Evolutionary conservation across 2,888 invertebrate species (phyloP).

Genomic region (Pammene fasciana): DNA sequence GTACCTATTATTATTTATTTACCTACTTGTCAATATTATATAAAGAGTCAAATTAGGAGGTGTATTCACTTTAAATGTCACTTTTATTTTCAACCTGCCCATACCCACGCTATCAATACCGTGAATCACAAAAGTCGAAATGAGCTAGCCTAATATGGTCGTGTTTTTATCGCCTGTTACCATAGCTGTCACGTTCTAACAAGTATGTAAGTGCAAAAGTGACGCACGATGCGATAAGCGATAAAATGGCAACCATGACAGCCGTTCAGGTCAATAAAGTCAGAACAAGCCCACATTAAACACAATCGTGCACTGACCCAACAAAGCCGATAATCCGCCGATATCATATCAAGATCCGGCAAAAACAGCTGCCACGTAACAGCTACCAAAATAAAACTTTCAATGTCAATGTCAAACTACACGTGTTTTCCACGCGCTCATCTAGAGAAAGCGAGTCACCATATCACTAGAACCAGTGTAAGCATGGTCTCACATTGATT

Average conservation of each 20-base stretch:
- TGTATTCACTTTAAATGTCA: too few species aligned
- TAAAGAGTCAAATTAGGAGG: too few species aligned
- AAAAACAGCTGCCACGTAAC: conserved; percentile 24
- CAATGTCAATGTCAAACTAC: conserved; percentile 41
- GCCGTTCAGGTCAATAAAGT: conserved; percentile 8
- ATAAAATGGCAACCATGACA: too few species aligned
- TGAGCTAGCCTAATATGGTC: too few species aligned
- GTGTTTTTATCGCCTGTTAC: too few species aligned
- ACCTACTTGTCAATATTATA: too few species aligned
- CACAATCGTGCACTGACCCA: conserved; percentile 39
- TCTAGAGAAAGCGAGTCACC: neutral
- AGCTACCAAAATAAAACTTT: conserved; percentile 34
- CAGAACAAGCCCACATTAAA: neutral
- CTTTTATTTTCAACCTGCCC: too few species aligned
- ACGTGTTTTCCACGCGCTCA: neutral
- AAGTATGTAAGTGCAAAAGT: too few species aligned
- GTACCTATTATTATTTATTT: too few species aligned
- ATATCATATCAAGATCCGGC: conserved; percentile 35
- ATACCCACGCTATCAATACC: neutral
- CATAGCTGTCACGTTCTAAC: too few species aligned
- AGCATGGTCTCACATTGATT: neutral
- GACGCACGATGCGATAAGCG: too few species aligned
- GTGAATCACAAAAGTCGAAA: conserved; percentile 1
- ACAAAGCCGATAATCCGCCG: conserved; percentile 30
- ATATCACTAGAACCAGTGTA: neutral